phyloP scores from a whole-genome alignment of 2,797 vertebrate genomes.

The Chelon labrosus region DNA sequence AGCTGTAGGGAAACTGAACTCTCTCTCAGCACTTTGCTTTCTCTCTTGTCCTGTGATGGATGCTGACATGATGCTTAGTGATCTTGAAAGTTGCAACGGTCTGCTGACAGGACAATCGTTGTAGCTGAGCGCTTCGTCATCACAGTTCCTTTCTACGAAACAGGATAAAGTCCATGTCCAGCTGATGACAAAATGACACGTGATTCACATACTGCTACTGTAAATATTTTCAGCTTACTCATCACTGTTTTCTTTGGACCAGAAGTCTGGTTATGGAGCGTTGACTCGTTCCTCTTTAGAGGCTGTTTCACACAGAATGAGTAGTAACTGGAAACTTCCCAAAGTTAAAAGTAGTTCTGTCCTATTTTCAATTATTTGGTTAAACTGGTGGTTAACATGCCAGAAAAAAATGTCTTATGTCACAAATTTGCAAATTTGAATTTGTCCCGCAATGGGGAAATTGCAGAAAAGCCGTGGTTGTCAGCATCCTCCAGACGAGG shows the following conservation, averaged over 20 bases:
- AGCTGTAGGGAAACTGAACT: conserved; percentile 27
- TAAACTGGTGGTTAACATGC: background rate
- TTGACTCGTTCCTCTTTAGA: no score
- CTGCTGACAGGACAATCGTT: conserved; percentile 26
- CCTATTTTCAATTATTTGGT: no score
- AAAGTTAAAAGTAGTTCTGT: no score
- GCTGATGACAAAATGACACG: no score
- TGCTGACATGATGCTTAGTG: conserved; percentile 21
- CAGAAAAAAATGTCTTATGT: background rate
- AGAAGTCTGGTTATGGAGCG: no score
- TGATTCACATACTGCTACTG: background rate
- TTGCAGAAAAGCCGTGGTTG: background rate
- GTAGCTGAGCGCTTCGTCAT: conserved; percentile 2
- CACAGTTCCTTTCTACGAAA: background rate
- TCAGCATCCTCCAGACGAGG: no score
- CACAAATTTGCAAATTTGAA: background rate
- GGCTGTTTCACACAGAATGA: no score
- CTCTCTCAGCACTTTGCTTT: conserved; percentile 22
- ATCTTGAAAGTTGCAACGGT: conserved; percentile 40
- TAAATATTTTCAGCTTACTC: no score
- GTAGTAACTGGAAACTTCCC: no score
- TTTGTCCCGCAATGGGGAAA: no score
- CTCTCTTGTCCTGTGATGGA: conserved; percentile 25
- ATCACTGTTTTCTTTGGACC: no score
- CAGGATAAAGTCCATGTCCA: background rate